Base-by-base conservation (phyloP, 1,140 invertebrate species). In the Pteromalus puparum region DNA sequence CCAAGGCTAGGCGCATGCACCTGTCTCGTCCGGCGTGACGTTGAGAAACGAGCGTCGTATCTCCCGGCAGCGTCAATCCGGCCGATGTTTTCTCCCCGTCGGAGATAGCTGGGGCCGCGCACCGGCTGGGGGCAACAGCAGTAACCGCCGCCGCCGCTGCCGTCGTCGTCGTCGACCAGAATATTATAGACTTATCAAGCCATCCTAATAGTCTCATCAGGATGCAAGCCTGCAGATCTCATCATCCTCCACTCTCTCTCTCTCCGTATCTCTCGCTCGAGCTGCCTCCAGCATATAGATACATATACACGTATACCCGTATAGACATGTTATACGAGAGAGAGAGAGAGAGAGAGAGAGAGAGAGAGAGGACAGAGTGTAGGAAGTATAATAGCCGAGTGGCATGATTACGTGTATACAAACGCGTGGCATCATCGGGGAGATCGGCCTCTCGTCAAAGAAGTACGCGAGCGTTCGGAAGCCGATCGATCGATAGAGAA, bases 101-200 rank as follows among this genome's bases (percentile, higher is more conserved):
- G 30, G 13, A 38, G 34, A 48, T 34, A 6, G 67, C 4, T 2
- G 38, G 13, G n/a, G 79, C 53, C 21, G 21, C n/a, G n/a, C 42
- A 73, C 79, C 68, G 68, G 68, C 72, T 65, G 46, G 24, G 38
- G 24, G 38, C 68, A 28, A n/a, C 48, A 38, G 30, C 30, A 26
- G 28, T n/a, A n/a, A n/a, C 65, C 65, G 42, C 34, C n/a, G n/a
- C n/a, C n/a, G 6, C 30, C 30, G 30, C 30, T 5, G 3, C 30
- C 61, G 80, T 48, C 26, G 21, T 48, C 13, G 74, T 75, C 68
- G 87, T 90, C 88, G 89, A 90, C 88, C 89, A 88, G 90, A 91
- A 91, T 92, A 92, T 92, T 91, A 92, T 91, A 88, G 90, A 91
- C 91, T 92, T 92, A 92, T 92, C 91, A 91, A 91, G 90, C 90